Percentiles rank a stretch among this genome's conserved stretches.
Conservation (phyloP, 2,888 invertebrate genomes). For the Cylindroiulus punctatus region DNA sequence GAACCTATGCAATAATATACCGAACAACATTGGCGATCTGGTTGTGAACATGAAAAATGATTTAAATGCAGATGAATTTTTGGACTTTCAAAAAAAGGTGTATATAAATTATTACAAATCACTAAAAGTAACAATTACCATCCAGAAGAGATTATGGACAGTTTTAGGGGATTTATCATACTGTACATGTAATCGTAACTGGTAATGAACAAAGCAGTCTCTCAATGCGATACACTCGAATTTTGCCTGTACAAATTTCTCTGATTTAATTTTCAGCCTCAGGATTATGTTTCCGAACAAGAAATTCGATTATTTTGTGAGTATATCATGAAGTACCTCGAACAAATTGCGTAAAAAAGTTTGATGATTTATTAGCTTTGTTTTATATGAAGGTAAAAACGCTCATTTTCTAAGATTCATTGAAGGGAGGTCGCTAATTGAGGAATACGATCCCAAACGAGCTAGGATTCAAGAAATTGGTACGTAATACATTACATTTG, state of each 20-base stretch:
- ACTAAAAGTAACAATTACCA: too few relatives aligned
- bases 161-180: too few relatives aligned
- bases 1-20: too few relatives aligned
- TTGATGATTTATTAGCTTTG: constrained; percentile 49
- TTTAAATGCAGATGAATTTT: too few relatives aligned
- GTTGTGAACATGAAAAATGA: too few relatives aligned
- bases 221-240: too few relatives aligned
- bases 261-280: constrained; percentile 69
- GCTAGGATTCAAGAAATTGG: constrained; percentile 72
- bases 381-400: constrained; percentile 72
- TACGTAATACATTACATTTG: constrained; percentile 62
- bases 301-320: constrained; percentile 85
- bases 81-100: too few relatives aligned
- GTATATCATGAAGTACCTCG: constrained; percentile 57
- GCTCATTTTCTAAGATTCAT: constrained; percentile 82
- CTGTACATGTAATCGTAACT: too few relatives aligned
- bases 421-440: constrained; percentile 77
- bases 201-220: neutral
- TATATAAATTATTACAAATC: too few relatives aligned
- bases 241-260: neutral
- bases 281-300: constrained; percentile 77
- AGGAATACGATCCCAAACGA: constrained; percentile 79
- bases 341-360: neutral
- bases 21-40: neutral
- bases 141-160: too few relatives aligned